These are phyloP conservation scores for Cotesia glomerata DNA, from an alignment of 1,140 invertebrate species.

Conservation along the genomic window DNA sequence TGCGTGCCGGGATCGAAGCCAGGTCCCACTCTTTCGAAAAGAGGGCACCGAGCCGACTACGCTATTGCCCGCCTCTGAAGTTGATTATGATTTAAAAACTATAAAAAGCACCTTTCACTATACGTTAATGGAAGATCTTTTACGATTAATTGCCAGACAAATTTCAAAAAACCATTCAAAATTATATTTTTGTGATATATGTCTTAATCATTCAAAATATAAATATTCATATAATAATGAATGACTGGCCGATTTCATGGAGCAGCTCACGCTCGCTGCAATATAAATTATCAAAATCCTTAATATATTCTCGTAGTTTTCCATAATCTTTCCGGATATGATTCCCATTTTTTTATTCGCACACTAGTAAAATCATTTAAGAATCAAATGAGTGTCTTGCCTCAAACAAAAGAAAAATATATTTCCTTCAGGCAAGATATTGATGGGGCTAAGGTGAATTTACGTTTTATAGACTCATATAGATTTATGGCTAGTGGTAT, in stretches of 20 bases:
- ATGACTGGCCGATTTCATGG: slow-evolving; percentile 47
- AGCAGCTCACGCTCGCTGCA: slow-evolving; percentile 49
- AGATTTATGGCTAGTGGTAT: slow-evolving; percentile 37
- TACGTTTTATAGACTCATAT: slow-evolving; percentile 43
- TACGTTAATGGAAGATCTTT: slow-evolving; percentile 28
- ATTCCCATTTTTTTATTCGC: slow-evolving; percentile 38
- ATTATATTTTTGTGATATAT: slow-evolving; percentile 32
- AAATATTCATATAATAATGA: slow-evolving; percentile 23
- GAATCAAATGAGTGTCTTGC: slow-evolving; percentile 28
- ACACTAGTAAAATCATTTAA: slow-evolving; percentile 24
- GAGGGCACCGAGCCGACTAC: too few relatives aligned
- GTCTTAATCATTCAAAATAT: slow-evolving; percentile 25
- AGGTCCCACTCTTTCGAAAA: too few relatives aligned
- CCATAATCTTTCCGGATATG: slow-evolving; percentile 31
- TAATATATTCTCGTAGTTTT: slow-evolving; percentile 30
- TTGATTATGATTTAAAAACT: too few relatives aligned
- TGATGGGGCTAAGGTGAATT: slow-evolving; percentile 27
- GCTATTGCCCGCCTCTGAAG: too few relatives aligned
- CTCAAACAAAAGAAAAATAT: slow-evolving; percentile 41
- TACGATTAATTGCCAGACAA: slow-evolving; percentile 26
- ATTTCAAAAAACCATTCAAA: slow-evolving; percentile 19
- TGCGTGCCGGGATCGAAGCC: too few relatives aligned
- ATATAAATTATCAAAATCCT: slow-evolving; percentile 46
- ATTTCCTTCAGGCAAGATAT: slow-evolving; percentile 39
- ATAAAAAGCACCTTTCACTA: slow-evolving; percentile 32